Conservation (phyloP, 2,888 invertebrate genomes). For the Clivina fossor region DNA sequence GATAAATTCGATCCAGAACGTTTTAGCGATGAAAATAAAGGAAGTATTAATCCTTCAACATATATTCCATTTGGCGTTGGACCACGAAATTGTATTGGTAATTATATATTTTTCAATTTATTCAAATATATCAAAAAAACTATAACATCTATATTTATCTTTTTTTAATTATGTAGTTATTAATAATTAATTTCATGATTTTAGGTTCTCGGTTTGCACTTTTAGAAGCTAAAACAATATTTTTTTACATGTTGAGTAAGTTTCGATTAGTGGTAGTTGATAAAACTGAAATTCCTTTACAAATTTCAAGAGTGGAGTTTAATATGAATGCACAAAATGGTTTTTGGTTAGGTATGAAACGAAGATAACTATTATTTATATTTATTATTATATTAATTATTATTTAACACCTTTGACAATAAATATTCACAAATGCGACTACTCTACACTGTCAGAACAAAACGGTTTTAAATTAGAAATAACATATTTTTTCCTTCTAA, state of each 20-base stretch:
- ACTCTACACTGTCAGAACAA: too few species aligned
- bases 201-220: conserved; percentile 53
- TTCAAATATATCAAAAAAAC: background rate
- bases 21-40: conserved; percentile 47
- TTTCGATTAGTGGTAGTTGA: conserved; percentile 44
- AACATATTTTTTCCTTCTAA: too few species aligned
- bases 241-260: conserved; percentile 47
- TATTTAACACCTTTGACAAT: too few species aligned
- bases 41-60: conserved; percentile 44
- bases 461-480: too few species aligned
- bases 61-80: conserved; percentile 56
- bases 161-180: background rate
- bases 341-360: conserved; percentile 40
- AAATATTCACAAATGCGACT: too few species aligned
- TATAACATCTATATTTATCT: background rate
- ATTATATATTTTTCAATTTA: background rate
- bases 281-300: conserved; percentile 39
- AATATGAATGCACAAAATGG: conserved; percentile 50
- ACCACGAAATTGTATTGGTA: conserved; percentile 55
- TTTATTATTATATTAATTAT: too few species aligned
- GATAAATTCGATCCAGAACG: conserved; percentile 37
- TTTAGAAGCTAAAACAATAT: conserved; percentile 51
- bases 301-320: conserved; percentile 48
- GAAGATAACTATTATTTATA: too few species aligned
- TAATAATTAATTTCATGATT: conserved; percentile 29